Conservation (phyloP, 2,888 invertebrate genomes). For the Diarsia mendica region DNA sequence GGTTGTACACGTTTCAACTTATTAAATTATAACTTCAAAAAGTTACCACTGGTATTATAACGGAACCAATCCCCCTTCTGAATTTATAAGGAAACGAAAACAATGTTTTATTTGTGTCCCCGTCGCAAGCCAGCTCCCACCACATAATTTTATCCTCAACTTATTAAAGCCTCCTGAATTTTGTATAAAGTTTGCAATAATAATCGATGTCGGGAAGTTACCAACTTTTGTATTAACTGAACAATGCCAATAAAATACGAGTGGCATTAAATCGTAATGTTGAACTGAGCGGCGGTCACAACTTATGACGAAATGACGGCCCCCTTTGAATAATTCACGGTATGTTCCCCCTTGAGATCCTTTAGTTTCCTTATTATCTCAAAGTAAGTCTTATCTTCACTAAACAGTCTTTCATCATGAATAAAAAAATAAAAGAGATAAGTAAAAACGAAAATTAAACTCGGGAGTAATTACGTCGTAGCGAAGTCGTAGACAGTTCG, state of each 20-base stretch:
- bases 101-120: slow-evolving; percentile 74
- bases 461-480: slow-evolving; percentile 60
- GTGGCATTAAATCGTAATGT: slow-evolving; percentile 64
- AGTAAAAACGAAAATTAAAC: slow-evolving; percentile 62
- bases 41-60: slow-evolving; percentile 69
- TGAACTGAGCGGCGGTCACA: slow-evolving; percentile 44
- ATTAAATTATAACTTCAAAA: slow-evolving; percentile 41
- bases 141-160: slow-evolving; percentile 77
- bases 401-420: slow-evolving; percentile 39
- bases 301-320: slow-evolving; percentile 43
- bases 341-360: slow-evolving; percentile 29
- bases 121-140: slow-evolving; percentile 61
- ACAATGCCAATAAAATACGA: slow-evolving; percentile 74
- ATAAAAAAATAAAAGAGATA: slow-evolving; percentile 47
- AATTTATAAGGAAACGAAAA: slow-evolving; percentile 73
- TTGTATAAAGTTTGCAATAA: slow-evolving; percentile 75
- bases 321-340: slow-evolving; percentile 47
- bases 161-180: slow-evolving; percentile 76
- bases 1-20: not conserved
- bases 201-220: slow-evolving; percentile 77
- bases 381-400: slow-evolving; percentile 37
- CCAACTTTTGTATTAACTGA: slow-evolving; percentile 78
- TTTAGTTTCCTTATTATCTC: slow-evolving; percentile 48
- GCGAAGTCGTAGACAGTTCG: slow-evolving; percentile 59
- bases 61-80: slow-evolving; percentile 75